A percentile compares a stretch with the other conserved stretches of the same genome.
phyloP scores from a whole-genome alignment of 2,888 invertebrate genomes.

The Lucinisca nassula region DNA sequence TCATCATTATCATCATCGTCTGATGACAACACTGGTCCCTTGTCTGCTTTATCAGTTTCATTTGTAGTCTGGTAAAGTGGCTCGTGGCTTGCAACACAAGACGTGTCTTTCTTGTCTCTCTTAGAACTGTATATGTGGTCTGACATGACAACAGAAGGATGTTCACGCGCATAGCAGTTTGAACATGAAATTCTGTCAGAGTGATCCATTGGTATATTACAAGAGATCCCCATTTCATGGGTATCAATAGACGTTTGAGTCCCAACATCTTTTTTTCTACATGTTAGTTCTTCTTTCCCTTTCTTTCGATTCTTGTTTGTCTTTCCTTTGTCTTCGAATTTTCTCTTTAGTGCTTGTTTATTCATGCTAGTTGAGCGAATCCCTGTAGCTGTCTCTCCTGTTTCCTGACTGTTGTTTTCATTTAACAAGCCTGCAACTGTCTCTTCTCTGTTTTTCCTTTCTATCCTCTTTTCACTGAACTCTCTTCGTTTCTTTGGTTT shows the following conservation, averaged over 20 bases:
- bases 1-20: background rate
- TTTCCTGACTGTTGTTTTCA: background rate
- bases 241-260: background rate
- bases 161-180: background rate
- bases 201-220: background rate
- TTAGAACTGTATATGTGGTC: background rate
- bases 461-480: background rate
- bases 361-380: background rate
- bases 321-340: background rate
- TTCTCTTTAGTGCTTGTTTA: background rate
- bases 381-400: background rate
- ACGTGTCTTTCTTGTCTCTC: background rate
- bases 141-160: background rate
- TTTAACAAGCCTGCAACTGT: background rate
- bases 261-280: background rate
- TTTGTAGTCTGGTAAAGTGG: too few species aligned
- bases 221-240: background rate
- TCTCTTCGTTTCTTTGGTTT: background rate
- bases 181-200: background rate
- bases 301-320: background rate
- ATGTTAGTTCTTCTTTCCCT: background rate
- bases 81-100: background rate
- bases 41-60: background rate
- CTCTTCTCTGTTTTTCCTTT: background rate
- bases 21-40: background rate